phyloP scores from a whole-genome alignment of 2,113 vertebrate genomes.

The Megatriorchis doriae region DNA sequence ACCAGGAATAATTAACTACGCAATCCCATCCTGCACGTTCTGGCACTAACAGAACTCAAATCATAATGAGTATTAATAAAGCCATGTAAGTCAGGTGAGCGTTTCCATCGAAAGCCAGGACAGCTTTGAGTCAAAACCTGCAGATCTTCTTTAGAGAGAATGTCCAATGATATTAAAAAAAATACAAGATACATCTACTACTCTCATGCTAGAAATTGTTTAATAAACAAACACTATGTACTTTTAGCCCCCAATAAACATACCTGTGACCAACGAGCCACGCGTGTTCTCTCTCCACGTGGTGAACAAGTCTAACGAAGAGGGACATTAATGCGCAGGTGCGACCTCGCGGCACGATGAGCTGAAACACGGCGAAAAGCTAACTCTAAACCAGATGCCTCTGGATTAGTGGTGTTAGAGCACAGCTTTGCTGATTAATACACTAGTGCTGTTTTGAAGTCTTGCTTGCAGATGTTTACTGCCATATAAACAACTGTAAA shows the following conservation, averaged over 20 bases:
- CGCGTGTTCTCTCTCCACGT: neutral
- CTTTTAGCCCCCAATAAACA: neutral
- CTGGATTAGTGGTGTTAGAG: neutral
- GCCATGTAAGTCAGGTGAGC: neutral
- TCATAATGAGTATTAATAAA: neutral
- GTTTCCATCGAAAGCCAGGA: neutral
- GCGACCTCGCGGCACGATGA: neutral
- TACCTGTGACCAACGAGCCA: neutral
- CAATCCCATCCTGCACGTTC: neutral
- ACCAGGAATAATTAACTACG: neutral
- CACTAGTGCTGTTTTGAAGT: neutral
- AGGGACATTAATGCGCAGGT: neutral
- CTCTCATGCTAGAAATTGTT: neutral
- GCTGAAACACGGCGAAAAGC: neutral
- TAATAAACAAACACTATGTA: neutral
- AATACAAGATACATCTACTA: neutral
- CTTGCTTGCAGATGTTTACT: neutral
- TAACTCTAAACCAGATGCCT: neutral
- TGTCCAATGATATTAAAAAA: neutral
- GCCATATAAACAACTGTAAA: neutral
- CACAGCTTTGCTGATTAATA: neutral
- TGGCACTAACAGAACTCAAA: neutral
- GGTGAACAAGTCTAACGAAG: neutral
- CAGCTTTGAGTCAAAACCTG: neutral
- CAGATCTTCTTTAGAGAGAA: neutral